Base-by-base conservation (phyloP, 2,888 invertebrate genomes). In the Argyresthia goedartella region DNA sequence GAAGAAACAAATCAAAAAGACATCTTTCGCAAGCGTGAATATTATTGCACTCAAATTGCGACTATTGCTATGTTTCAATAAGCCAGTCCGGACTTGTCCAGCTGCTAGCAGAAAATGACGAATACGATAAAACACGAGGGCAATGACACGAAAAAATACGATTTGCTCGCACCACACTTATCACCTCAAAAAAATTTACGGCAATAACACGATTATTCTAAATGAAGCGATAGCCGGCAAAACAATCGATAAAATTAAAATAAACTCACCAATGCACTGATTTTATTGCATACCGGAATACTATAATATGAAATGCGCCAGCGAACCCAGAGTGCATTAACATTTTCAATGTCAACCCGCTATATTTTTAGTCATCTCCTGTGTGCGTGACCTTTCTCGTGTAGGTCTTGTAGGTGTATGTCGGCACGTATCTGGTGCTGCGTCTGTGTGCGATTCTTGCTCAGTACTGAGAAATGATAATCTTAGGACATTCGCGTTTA, bases 271-370 rank as follows among this genome's bases (percentile, higher is more conserved):
- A 15, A 49, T 60, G 62, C 16, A 15, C 52, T 60, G 62, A 66
- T 69, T 70, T 70, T 68, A 71, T 67, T 65, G 63, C 51, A 57
- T 65, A 69, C 66, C 65, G 65, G 69, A 48, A 15, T 74, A 73
- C 72, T 74, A 73, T 72, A 67, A 25, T 77, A 76, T 75, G 73
- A 79, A 80, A 74, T 75, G 75, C 74, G 73, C 67, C 69, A 64
- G 67, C 71, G 72, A 65, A 63, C 64, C 42, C 60, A 66, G 84
- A 76, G 86, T 86, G 85, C 86, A 84, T 79, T 84, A 84, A 85
- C 85, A 81, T 81, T 81, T 59, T 85, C 86, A 86, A 86, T 86
- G 86, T 86, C 86, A 84, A 79, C 80, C 71, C 73, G 77, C 72
- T 81, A 82, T 82, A 84, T 85, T 84, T 85, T 85, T 86, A 84